Conservation (phyloP, 2,797 vertebrate genomes). For the Typhlichthys subterraneus region DNA sequence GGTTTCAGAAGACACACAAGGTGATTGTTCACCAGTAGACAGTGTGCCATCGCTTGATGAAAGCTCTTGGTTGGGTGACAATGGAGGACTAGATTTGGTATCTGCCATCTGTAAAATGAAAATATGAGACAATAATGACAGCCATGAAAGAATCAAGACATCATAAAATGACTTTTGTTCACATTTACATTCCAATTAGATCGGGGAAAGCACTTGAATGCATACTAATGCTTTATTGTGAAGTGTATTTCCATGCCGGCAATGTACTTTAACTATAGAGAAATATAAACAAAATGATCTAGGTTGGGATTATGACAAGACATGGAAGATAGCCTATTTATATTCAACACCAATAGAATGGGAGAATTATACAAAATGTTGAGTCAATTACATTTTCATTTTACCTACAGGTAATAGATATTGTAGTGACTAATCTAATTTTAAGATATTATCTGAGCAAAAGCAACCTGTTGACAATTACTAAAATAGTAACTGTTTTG, state of each 20-base stretch:
- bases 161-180: constrained; percentile 20
- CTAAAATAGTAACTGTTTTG: too few relatives aligned
- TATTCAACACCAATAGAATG: background rate
- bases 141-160: constrained; percentile 35
- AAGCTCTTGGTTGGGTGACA: constrained; percentile 52
- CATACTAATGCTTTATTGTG: constrained; percentile 58
- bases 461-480: too few relatives aligned
- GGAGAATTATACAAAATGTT: too few relatives aligned
- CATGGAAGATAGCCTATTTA: too few relatives aligned
- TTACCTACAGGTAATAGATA: too few relatives aligned
- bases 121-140: constrained; percentile 52
- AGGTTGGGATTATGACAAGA: background rate
- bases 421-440: too few relatives aligned
- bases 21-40: constrained; percentile 51
- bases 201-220: constrained; percentile 55
- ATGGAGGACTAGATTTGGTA: constrained; percentile 45
- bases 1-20: constrained; percentile 47
- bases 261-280: constrained; percentile 24
- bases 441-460: too few relatives aligned
- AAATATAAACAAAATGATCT: constrained; percentile 33
- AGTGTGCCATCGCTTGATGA: constrained; percentile 47
- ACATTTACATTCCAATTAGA: constrained; percentile 32
- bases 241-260: constrained; percentile 58
- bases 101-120: constrained; percentile 64
- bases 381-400: too few relatives aligned